Conservation (phyloP, 23 tunicate genomes). For the Oikopleura dioica region DNA sequence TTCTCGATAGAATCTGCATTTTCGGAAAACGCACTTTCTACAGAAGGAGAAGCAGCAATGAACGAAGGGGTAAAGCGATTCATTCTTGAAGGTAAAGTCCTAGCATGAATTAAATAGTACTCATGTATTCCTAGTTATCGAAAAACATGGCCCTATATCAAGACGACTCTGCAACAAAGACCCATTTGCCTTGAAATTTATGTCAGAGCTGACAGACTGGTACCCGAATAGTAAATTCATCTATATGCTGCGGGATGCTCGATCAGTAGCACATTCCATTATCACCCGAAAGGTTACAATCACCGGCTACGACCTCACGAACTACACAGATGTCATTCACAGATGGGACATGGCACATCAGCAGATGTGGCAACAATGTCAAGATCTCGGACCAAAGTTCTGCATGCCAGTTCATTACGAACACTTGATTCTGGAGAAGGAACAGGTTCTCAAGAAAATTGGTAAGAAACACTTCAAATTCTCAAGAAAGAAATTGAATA, state of each 20-base stretch:
- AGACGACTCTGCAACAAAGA: conserved; percentile 62
- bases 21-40: too few relatives aligned
- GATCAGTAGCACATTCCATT: conserved; percentile 83
- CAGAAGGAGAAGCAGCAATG: too few relatives aligned
- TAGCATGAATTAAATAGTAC: too few relatives aligned
- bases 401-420: conserved; percentile 74
- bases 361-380: conserved; percentile 43
- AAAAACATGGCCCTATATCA: conserved; percentile 55
- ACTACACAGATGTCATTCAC: conserved; percentile 62
- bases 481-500: too few relatives aligned
- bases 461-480: too few relatives aligned
- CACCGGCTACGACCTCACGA: conserved; percentile 55
- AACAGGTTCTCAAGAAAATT: too few relatives aligned
- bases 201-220: conserved; percentile 31
- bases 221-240: conserved; percentile 63
- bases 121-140: conserved; percentile 57
- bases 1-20: too few relatives aligned
- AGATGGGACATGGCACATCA: conserved; percentile 75
- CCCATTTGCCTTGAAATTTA: conserved; percentile 81
- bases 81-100: too few relatives aligned
- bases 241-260: conserved; percentile 64
- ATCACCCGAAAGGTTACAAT: conserved; percentile 57
- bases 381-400: conserved; percentile 26
- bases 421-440: too few relatives aligned
- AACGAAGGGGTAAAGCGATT: too few relatives aligned